Conservation (phyloP, 2,797 vertebrate species). For the Danio tinwini region DNA sequence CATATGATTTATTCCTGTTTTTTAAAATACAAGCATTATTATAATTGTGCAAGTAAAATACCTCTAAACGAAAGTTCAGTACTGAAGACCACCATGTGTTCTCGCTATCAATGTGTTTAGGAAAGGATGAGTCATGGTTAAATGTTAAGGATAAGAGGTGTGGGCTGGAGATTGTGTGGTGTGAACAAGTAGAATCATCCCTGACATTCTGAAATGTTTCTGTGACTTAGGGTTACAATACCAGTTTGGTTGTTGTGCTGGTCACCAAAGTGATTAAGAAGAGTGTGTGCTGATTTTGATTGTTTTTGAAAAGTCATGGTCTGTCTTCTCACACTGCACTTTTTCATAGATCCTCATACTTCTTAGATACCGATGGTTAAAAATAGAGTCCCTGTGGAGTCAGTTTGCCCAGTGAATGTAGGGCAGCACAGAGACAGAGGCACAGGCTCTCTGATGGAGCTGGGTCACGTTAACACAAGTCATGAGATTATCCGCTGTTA, state of each 20-base stretch:
- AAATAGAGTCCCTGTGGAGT: conserved; percentile 59
- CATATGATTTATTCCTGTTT: not conserved
- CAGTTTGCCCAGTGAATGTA: conserved; percentile 60
- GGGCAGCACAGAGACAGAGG: conserved; percentile 51
- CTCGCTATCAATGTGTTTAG: conserved; percentile 1
- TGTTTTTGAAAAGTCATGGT: conserved; percentile 1
- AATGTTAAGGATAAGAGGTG: conserved; percentile 42
- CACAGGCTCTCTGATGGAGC: conserved; percentile 39
- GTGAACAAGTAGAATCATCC: conserved; percentile 4
- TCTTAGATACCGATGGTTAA: conserved; percentile 54
- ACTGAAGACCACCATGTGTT: not conserved
- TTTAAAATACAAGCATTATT: not conserved
- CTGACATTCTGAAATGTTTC: not conserved
- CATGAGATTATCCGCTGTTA: not conserved
- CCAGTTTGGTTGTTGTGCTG: not conserved
- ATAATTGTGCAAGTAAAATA: not conserved
- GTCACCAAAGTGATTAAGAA: not conserved
- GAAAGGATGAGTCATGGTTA: conserved; percentile 52
- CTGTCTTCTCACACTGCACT: conserved; percentile 25
- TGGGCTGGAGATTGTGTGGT: conserved; percentile 43
- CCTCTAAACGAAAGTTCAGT: not conserved
- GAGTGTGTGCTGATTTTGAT: not conserved
- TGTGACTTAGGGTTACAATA: not conserved
- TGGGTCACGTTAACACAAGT: conserved; percentile 34
- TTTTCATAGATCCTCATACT: conserved; percentile 30